Evolutionary conservation across 2,113 vertebrate genomes (phyloP).

Genomic region (Cavia porcellus): DNA sequence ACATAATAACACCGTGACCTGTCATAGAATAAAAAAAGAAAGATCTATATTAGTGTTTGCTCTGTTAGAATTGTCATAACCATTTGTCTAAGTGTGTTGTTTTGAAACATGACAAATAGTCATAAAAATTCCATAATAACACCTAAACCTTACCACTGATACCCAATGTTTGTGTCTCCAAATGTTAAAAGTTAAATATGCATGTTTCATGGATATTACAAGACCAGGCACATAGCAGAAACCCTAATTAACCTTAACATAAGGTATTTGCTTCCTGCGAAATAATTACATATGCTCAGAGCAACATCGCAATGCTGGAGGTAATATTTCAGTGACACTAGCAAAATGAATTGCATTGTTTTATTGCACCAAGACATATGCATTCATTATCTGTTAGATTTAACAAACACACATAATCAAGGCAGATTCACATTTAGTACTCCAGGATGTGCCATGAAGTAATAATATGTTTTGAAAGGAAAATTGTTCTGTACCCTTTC

Average conservation of each 20-base stretch:
- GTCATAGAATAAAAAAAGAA: slow-evolving; percentile 30
- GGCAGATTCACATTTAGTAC: slow-evolving; percentile 38
- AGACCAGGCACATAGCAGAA: slow-evolving; percentile 10
- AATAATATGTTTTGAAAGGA: slow-evolving; percentile 30
- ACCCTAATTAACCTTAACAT: slow-evolving; percentile 50
- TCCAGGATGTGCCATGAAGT: neutral
- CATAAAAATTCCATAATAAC: slow-evolving; percentile 46
- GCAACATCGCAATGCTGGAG: slow-evolving; percentile 32
- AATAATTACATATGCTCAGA: slow-evolving; percentile 65
- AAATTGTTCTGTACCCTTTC: slow-evolving; percentile 46
- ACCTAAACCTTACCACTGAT: slow-evolving; percentile 30
- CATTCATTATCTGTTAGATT: slow-evolving; percentile 40
- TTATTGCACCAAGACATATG: slow-evolving; percentile 45
- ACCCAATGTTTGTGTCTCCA: slow-evolving; percentile 20
- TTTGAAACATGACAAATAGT: slow-evolving; percentile 57
- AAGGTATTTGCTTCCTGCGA: slow-evolving; percentile 42
- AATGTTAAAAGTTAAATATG: slow-evolving; percentile 60
- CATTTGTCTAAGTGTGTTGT: slow-evolving; percentile 30
- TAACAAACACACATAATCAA: slow-evolving; percentile 51
- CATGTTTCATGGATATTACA: slow-evolving; percentile 57
- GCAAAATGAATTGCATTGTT: slow-evolving; percentile 59
- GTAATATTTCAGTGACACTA: slow-evolving; percentile 53
- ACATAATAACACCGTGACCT: neutral
- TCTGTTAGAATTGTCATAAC: slow-evolving; percentile 38
- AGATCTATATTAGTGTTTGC: neutral